These are phyloP conservation scores for Notolabrus celidotus DNA, from an alignment of 2,797 vertebrate genomes.

Conservation along the genomic window DNA sequence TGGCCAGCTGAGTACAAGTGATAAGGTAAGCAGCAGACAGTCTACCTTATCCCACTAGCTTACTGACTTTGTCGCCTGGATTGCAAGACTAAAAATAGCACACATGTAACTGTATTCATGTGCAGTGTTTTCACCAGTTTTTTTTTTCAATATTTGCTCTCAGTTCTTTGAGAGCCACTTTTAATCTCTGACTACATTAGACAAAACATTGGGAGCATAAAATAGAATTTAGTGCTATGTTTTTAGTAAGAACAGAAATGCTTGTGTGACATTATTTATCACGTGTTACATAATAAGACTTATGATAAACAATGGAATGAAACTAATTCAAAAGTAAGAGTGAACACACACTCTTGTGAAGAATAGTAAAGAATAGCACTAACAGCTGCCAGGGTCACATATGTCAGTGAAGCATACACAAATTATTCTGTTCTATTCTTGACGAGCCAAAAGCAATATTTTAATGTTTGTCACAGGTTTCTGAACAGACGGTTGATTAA, in stretches of 20 bases:
- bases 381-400: not conserved
- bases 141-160: too few relatives aligned
- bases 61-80: not conserved
- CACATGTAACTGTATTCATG: not conserved
- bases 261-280: not conserved
- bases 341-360: not conserved
- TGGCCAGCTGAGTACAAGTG: not conserved
- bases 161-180: not conserved
- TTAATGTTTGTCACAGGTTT: not conserved
- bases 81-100: not conserved
- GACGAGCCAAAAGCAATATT: not conserved
- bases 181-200: not conserved
- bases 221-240: not conserved
- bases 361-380: not conserved
- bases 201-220: not conserved
- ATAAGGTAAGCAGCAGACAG: not conserved
- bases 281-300: not conserved
- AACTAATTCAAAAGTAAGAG: not conserved
- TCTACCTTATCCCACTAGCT: not conserved
- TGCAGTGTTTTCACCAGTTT: too few relatives aligned
- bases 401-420: not conserved
- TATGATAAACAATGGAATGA: not conserved
- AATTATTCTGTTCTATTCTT: not conserved
- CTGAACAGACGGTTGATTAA: not conserved
- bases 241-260: constrained; percentile 1